Evolutionary conservation across 1,140 invertebrate species (phyloP).

Genomic region (Drosophila erecta): DNA sequence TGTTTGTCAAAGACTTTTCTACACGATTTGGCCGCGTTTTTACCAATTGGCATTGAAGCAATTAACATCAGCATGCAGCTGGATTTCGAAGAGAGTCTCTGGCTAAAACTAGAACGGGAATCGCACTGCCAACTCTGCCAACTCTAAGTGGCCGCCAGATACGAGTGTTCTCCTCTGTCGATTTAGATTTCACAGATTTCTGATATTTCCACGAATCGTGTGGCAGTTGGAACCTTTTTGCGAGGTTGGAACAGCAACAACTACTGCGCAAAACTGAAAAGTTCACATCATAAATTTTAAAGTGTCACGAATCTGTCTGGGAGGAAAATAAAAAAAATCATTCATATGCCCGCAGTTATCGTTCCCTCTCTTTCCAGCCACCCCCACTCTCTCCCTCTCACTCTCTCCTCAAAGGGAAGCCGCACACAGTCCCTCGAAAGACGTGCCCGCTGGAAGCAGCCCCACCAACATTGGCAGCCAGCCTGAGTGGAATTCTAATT

Average conservation of each 20-base stretch:
- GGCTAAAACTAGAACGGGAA: constrained; percentile 46
- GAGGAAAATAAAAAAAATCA: constrained; percentile 59
- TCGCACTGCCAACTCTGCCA: constrained; percentile 39
- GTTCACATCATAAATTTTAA: constrained; percentile 83
- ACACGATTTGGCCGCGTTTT: constrained; percentile 82
- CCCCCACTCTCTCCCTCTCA: constrained; percentile 21
- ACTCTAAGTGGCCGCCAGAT: constrained; percentile 58
- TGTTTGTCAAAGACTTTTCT: constrained; percentile 80
- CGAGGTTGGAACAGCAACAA: constrained; percentile 18
- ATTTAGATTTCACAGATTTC: constrained; percentile 81
- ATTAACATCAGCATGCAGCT: constrained; percentile 82
- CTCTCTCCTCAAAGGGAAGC: constrained; percentile 69
- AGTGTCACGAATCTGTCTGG: constrained; percentile 80
- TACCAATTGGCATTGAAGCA: constrained; percentile 81
- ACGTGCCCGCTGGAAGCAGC: constrained; percentile 55
- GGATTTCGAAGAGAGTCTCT: constrained; percentile 24
- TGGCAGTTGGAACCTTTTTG: constrained; percentile 46
- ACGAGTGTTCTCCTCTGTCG: constrained; percentile 63
- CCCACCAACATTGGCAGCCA: constrained; percentile 28
- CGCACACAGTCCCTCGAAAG: constrained; percentile 51
- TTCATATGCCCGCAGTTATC: constrained; percentile 71
- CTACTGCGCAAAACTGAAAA: constrained; percentile 54
- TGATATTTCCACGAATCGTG: constrained; percentile 78
- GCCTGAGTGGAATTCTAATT: constrained; percentile 71
- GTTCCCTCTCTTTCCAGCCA: constrained; percentile 12